Evolutionary conservation across 30 jellyfish, hydroid and myxozoan species (phyloP), one percentile per base, ranked within the genome.

Genomic region (Hydractinia echinata): DNA sequence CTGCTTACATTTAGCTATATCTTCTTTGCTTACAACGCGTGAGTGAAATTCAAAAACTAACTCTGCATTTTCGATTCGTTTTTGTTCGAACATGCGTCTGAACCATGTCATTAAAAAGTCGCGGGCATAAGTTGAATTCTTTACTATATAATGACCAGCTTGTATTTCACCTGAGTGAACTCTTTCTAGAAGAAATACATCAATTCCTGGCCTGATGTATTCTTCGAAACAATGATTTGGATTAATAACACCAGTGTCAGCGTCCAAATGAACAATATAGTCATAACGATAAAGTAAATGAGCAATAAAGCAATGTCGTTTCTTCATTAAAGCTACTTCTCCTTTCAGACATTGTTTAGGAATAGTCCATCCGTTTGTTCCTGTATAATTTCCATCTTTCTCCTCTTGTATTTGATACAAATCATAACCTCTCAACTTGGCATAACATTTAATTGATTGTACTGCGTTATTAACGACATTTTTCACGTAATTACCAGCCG

Each of bases 101-200:
- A n/a, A 64, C 74, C 74, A 64, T 64, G 19, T 4, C 18, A 64
- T 7, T 64, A 64, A 13, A 64, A 64, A 64, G 16, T 64, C 74
- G 39, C 74, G 74, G 10, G 74, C 4, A 51, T 64, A 64, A 7
- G 74, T 64, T 51, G 83, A 48, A 67, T 74, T 74, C 21, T 6
- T 74, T 48, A 74, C 83, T 48, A 74, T 74, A 44, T 74, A 74
- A 74, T 74, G 83, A 30, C 83, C 83, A 18, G 83, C 83, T 10
- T 74, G 83, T 4, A 74, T 74, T 74, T 74, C 83, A 48, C 83
- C 83, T 0, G 83, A 74, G 20, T 74, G 83, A 74, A 74, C 62
- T 74, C 83, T 19, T 74, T 74, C 83, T 55, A 74, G 20, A 52
- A 49, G 83, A 74, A 74, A 74, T 10, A 74, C 68, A 74, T 74